phyloP scores from a whole-genome alignment of 2,113 vertebrate genomes.

The Athene noctua region DNA sequence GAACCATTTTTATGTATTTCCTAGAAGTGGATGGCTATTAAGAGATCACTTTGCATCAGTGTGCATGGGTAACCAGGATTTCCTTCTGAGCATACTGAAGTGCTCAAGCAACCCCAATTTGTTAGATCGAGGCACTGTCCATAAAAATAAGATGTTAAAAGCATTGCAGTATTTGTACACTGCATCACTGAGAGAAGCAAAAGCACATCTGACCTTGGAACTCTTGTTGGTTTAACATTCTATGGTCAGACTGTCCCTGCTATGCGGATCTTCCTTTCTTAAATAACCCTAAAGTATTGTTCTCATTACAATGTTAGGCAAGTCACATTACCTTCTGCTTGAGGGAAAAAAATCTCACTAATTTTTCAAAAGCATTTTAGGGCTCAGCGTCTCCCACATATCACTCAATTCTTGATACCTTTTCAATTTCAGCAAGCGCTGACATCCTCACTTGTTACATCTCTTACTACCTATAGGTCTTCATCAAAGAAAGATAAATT shows the following conservation, averaged over 20 bases:
- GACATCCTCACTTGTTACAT: rapidly evolving
- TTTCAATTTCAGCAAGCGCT: neutral
- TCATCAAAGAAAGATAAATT: neutral
- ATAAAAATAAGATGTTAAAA: neutral
- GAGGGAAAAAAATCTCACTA: neutral
- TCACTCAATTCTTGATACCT: neutral
- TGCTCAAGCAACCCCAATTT: neutral
- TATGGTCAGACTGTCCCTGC: neutral
- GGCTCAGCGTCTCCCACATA: neutral
- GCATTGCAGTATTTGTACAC: neutral
- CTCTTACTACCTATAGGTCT: neutral
- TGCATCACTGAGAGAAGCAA: neutral
- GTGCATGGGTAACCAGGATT: neutral
- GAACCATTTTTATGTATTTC: neutral
- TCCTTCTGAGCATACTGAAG: neutral
- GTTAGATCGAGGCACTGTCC: neutral
- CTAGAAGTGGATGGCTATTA: neutral
- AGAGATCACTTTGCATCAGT: neutral
- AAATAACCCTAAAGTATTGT: neutral
- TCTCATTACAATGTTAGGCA: neutral
- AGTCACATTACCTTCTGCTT: neutral
- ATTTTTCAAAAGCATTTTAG: neutral
- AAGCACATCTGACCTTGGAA: neutral
- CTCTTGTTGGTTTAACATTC: neutral
- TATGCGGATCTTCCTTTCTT: neutral